These are phyloP conservation scores for Drosophila setosimentum DNA, from an alignment of 2,888 invertebrate genomes.

Conservation along the genomic window DNA sequence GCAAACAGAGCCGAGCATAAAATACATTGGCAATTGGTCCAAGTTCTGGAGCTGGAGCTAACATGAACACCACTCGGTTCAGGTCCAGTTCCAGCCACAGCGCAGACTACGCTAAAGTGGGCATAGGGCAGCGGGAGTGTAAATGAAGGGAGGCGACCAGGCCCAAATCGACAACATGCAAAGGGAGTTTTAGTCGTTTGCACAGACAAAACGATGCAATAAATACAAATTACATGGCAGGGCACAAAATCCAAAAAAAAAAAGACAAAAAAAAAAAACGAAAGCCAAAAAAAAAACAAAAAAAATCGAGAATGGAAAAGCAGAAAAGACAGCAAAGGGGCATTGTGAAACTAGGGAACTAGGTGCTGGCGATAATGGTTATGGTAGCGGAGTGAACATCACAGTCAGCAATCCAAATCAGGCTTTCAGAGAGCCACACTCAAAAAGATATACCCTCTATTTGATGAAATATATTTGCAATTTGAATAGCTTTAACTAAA, in stretches of 20 bases:
- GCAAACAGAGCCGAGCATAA: slow-evolving; percentile 55
- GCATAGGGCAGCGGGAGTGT: background rate
- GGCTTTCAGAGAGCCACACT: background rate
- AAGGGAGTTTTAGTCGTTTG: slow-evolving; percentile 81
- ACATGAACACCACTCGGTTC: slow-evolving; percentile 14
- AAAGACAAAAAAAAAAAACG: slow-evolving; percentile 20
- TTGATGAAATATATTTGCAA: fast-evolving
- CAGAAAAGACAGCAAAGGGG: slow-evolving; percentile 4
- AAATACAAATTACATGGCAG: slow-evolving; percentile 82
- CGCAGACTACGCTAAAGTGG: background rate
- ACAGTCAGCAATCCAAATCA: slow-evolving; percentile 7
- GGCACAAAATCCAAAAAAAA: slow-evolving; percentile 67
- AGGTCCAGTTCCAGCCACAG: background rate
- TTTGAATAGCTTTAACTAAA: background rate
- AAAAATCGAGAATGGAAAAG: slow-evolving; percentile 17
- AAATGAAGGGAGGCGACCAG: background rate
- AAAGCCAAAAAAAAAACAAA: slow-evolving; percentile 1
- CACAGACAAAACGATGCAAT: slow-evolving; percentile 83
- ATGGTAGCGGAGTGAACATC: slow-evolving; percentile 52
- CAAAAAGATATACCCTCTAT: background rate
- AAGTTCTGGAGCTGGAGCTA: slow-evolving; percentile 8
- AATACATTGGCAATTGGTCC: slow-evolving; percentile 67
- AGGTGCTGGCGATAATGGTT: slow-evolving; percentile 80
- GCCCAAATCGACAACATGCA: slow-evolving; percentile 78
- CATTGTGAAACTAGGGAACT: slow-evolving; percentile 1